Evolutionary conservation across 1,140 invertebrate genomes (phyloP), one percentile per base, ranked within the genome.

Genomic region (Drosophila varians): DNA sequence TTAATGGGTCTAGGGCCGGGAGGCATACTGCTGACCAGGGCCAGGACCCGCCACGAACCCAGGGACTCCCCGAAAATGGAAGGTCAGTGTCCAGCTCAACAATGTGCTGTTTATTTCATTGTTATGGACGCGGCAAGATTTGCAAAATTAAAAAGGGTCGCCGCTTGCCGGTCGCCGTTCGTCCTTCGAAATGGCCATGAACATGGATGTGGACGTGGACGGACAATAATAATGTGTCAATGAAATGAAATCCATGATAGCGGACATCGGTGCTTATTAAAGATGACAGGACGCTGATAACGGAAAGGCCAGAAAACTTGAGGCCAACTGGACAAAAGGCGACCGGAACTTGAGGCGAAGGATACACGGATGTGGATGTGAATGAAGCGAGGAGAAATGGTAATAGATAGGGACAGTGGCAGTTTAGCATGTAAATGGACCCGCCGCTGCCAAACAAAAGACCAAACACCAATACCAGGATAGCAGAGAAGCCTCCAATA

Each of bases 81-180:
- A 42, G 54, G 54, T 77, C 54, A 73, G 45, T 54, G 42, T 25
- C 28, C 45, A 14, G 16, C 40, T 31, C 34, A 46, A 54, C 52
- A 83, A 83, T 84, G 74, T 83, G 46, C 55, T 78, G 70, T 84
- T 84, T 84, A 84, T 84, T 84, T 84, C 74, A 84, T 84, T 84
- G 79, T 84, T 84, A 78, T 72, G 75, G 38, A 62, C 78, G 56
- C 64, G 64, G 69, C 64, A 65, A 80, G 82, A 87, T 82, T 87
- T 87, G 51, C 74, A 77, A 87, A 77, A 87, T 87, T 77, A 88
- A 87, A 87, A 87, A 87, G 82, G 82, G 82, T 87, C 82, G 77
- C 55, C 62, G 68, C 54, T 62, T 42, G 53, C 49, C 62, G 57
- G 58, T 62, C 51, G 53, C 54, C 60, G 58, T 69, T 70, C 23